Conservation (phyloP, 2,888 invertebrate species). For the Archips xylosteana region DNA sequence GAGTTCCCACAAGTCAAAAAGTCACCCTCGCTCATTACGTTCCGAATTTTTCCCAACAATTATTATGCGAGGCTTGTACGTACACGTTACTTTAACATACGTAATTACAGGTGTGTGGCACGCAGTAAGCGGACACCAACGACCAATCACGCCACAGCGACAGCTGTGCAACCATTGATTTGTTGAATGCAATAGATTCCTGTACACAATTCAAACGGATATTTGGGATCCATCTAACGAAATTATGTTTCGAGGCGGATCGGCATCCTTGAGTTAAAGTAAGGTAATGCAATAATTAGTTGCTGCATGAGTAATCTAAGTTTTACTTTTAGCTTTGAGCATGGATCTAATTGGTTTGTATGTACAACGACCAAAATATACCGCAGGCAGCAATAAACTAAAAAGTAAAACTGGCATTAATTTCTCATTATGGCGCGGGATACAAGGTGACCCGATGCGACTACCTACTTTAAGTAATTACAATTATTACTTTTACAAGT, state of each 20-base stretch:
- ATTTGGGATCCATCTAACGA: too few relatives aligned
- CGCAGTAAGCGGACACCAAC: constrained; percentile 57
- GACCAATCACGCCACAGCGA: constrained; percentile 61
- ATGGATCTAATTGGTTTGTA: too few relatives aligned
- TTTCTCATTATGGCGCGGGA: constrained; percentile 57
- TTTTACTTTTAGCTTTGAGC: too few relatives aligned
- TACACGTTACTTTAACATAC: constrained; percentile 46
- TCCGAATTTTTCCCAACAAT: constrained; percentile 77
- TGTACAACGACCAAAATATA: not conserved
- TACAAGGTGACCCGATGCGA: constrained; percentile 19
- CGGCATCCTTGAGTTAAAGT: too few relatives aligned
- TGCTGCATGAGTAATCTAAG: too few relatives aligned
- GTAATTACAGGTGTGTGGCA: constrained; percentile 70
- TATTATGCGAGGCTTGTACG: constrained; percentile 67
- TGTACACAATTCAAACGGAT: not conserved
- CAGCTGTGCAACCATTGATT: constrained; percentile 47
- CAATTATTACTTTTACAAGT: constrained; percentile 61
- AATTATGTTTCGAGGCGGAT: too few relatives aligned
- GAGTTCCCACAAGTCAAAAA: constrained; percentile 80
- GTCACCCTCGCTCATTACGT: constrained; percentile 74
- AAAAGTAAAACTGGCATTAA: constrained; percentile 52
- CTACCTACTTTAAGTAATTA: constrained; percentile 54
- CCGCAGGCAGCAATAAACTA: not conserved
- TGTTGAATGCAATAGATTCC: constrained; percentile 36
- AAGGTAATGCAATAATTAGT: too few relatives aligned